phyloP scores from a whole-genome alignment of 2,888 invertebrate species.

The Himalopsyche kuldschensis region DNA sequence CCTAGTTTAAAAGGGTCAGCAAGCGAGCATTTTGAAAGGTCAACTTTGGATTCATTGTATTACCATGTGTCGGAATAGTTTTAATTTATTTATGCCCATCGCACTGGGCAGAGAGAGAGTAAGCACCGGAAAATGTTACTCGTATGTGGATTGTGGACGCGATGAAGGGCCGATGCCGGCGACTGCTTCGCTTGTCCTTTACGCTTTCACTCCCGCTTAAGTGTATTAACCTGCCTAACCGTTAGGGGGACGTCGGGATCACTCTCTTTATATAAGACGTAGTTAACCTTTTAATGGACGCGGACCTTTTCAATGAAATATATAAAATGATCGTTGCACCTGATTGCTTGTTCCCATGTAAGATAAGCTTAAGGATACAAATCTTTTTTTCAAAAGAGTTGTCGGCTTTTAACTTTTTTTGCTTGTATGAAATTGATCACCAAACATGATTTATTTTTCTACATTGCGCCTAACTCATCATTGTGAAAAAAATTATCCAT shows the following conservation, averaged over 20 bases:
- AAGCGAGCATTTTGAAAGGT: constrained; percentile 33
- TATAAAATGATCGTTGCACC: no score
- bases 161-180: background rate
- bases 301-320: no score
- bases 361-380: no score
- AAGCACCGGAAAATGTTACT: background rate
- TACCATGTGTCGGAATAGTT: constrained; percentile 36
- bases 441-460: no score
- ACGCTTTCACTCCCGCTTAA: background rate
- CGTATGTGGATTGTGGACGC: background rate
- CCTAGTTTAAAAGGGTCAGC: constrained; percentile 38
- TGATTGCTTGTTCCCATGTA: no score
- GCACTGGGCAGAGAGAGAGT: background rate
- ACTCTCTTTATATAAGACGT: background rate
- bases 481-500: no score
- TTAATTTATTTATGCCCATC: constrained; percentile 38
- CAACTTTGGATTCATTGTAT: constrained; percentile 39
- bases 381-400: no score
- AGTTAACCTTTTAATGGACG: background rate
- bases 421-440: no score
- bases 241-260: background rate
- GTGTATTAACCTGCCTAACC: background rate
- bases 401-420: no score
- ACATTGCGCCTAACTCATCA: no score
- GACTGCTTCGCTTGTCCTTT: background rate